Evolutionary conservation across 53 echinoderm and acorn worm species (phyloP), one percentile per base, ranked within the genome.

Genomic region (Paelopatides confundens): DNA sequence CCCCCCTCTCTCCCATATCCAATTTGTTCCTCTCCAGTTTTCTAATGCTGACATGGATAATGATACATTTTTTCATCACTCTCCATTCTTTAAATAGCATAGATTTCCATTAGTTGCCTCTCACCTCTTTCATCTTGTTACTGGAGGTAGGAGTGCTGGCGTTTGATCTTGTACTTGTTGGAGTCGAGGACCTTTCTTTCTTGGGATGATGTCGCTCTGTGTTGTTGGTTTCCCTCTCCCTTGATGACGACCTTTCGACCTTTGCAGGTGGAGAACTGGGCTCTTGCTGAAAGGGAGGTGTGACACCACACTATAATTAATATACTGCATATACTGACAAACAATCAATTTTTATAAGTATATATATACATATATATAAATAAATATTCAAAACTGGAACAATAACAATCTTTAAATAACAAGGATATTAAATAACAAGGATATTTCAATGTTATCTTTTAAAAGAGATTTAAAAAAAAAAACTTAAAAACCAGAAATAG

Each of bases 181-280:
- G 99, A 27, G 95, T 96, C 68, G 94, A 93, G 66, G 95, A 96
- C 24, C 95, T 90, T 69, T 99, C 99, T 67, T 99, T 99, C 93
- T 99, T 99, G 68, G 95, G 91, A 79, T 95, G 77, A 71, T 98
- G 98, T 76, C 95, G 95, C 58, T 99, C 99, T 32, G 89, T 89
- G 85, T 90, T 90, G 77, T 91, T 91, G 46, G 93, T 86, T 78
- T 93, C 90, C 71, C 89, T 87, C 43, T 95, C 95, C 29, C 93
- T 70, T 24, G 95, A 93, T 40, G 95, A 95, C 2, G 90, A 65
- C 86, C 93, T 85, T 81, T 95, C 93, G n/a, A 93, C 93, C 27
- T 95, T 95, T 9, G 96, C 85, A 14, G 89, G 86, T 5, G 98
- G 98, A 65, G 98, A 98, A n/a, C 88, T 86, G 29, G 93, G 93